Conservation (phyloP, 2,797 vertebrate species). For the Sparus aurata region DNA sequence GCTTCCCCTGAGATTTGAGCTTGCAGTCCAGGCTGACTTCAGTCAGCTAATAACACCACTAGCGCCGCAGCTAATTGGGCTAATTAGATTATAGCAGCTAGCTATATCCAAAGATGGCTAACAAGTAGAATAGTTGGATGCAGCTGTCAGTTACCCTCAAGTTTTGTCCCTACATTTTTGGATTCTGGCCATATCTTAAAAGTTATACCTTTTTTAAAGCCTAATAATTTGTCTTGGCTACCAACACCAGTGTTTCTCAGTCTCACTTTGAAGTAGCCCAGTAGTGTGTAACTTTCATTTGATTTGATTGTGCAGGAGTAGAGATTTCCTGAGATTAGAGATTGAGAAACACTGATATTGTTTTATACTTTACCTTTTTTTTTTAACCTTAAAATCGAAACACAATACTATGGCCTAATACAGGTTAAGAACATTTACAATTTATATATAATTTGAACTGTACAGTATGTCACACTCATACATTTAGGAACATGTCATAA, state of each 20-base stretch:
- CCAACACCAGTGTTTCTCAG: conserved; percentile 65
- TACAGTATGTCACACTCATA: conserved; percentile 27
- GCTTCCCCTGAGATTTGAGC: too few relatives aligned
- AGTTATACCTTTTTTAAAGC: background rate
- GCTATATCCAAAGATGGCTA: too few relatives aligned
- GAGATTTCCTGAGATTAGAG: background rate
- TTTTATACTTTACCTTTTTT: conserved; percentile 14
- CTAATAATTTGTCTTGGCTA: conserved; percentile 41
- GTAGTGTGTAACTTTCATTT: background rate
- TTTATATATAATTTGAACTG: conserved; percentile 2
- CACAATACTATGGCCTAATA: background rate
- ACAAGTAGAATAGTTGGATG: too few relatives aligned
- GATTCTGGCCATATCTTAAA: too few relatives aligned
- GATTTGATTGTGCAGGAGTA: too few relatives aligned
- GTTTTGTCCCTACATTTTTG: too few relatives aligned
- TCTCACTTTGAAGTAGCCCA: conserved; percentile 22
- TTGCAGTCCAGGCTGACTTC: too few relatives aligned
- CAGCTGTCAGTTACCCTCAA: too few relatives aligned
- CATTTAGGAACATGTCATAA: conserved; percentile 52
- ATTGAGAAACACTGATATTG: conserved; percentile 62
- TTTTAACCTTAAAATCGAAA: conserved; percentile 19
- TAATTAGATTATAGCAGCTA: too few relatives aligned
- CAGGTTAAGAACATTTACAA: background rate
- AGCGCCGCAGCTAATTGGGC: too few relatives aligned
- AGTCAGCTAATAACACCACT: too few relatives aligned